Evolutionary conservation across 2,888 invertebrate genomes (phyloP).

Genomic region (Andrena bucephala): DNA sequence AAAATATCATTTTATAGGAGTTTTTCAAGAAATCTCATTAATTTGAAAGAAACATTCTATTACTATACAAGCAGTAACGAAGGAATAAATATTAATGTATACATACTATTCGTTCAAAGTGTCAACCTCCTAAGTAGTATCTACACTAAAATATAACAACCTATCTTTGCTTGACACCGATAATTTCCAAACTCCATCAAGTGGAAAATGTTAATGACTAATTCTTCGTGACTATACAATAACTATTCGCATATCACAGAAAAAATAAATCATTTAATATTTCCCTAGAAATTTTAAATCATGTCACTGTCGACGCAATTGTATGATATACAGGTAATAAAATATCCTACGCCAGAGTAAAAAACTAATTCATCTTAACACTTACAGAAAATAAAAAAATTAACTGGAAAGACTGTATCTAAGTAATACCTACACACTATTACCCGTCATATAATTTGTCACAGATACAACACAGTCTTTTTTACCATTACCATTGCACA

Average conservation of each 20-base stretch:
- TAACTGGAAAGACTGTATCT: not conserved
- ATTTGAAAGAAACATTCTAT: not conserved
- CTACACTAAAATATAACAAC: too few species aligned
- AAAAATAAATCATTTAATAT: not conserved
- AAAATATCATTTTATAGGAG: not conserved
- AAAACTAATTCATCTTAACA: too few species aligned
- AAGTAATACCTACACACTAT: not conserved
- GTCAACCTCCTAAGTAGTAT: too few species aligned
- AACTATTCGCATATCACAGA: too few species aligned
- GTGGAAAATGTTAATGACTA: too few species aligned
- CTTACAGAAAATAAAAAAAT: not conserved
- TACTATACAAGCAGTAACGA: not conserved
- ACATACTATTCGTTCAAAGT: too few species aligned
- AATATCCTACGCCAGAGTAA: not conserved
- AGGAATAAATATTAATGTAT: too few species aligned
- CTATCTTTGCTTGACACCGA: too few species aligned
- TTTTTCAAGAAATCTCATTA: not conserved
- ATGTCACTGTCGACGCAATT: too few species aligned
- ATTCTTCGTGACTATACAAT: too few species aligned
- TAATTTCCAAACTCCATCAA: too few species aligned
- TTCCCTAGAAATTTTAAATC: not conserved
- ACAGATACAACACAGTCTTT: not conserved
- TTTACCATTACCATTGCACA: conserved; percentile 1
- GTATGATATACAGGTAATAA: too few species aligned
- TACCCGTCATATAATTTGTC: not conserved